phyloP scores from a whole-genome alignment of 2,888 invertebrate genomes.

The Eupsilia transversa region DNA sequence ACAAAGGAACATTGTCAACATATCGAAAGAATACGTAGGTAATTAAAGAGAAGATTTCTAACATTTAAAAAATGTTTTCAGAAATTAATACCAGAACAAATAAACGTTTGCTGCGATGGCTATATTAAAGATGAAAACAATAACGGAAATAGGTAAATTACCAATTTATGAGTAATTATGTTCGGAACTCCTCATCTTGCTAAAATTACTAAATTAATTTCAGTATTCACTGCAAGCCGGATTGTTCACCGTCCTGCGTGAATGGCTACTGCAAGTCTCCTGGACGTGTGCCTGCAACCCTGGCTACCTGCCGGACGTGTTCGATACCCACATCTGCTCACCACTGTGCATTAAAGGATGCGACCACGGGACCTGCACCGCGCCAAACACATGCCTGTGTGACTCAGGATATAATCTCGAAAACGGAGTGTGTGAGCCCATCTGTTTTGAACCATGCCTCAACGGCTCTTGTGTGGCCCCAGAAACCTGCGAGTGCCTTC shows the following conservation, averaged over 20 bases:
- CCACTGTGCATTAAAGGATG: conserved; percentile 66
- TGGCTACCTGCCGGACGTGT: conserved; percentile 57
- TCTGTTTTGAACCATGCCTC: conserved; percentile 42
- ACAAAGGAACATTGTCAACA: background rate
- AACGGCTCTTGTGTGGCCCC: conserved; percentile 55
- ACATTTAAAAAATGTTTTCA: conserved; percentile 43
- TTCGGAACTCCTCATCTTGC: background rate
- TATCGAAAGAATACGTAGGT: background rate
- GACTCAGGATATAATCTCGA: conserved; percentile 37
- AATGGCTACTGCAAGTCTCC: conserved; percentile 68
- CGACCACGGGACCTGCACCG: conserved; percentile 55
- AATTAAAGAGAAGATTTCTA: background rate
- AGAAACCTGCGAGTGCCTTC: conserved; percentile 53
- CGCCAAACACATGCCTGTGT: conserved; percentile 56
- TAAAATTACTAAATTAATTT: conserved; percentile 19
- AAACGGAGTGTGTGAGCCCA: conserved; percentile 38
- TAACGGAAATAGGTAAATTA: conserved; percentile 51
- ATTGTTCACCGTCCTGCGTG: conserved; percentile 63
- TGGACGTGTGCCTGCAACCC: conserved; percentile 64
- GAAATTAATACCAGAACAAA: conserved; percentile 57
- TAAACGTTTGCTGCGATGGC: conserved; percentile 66
- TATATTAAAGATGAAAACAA: conserved; percentile 55
- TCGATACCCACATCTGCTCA: conserved; percentile 47
- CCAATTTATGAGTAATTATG: background rate
- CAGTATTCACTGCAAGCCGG: conserved; percentile 65